These are phyloP conservation scores for Dufourea novaeangliae DNA, from an alignment of 1,140 invertebrate genomes.

Conservation along the genomic window DNA sequence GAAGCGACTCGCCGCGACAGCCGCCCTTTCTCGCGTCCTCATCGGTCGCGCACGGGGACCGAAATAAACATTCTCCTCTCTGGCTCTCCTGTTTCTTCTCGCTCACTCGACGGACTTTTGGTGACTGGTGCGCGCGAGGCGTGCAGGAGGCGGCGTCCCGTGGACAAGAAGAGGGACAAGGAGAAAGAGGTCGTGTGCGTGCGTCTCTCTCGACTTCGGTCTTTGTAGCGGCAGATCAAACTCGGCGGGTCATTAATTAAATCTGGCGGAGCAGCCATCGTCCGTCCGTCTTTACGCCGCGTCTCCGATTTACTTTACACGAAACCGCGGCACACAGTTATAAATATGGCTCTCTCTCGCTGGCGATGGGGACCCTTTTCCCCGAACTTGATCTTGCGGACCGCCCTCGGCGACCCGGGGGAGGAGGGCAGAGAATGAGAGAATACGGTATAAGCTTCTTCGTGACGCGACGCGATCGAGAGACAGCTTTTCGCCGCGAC, in stretches of 20 bases:
- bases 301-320: slow-evolving; percentile 70
- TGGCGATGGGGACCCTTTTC: slow-evolving; percentile 63
- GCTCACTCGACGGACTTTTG: neutral
- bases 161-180: slow-evolving; percentile 9
- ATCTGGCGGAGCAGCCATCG: slow-evolving; percentile 73
- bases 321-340: slow-evolving; percentile 65
- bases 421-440: neutral
- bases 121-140: neutral
- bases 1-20: neutral
- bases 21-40: slow-evolving; percentile 41
- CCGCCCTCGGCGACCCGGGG: slow-evolving; percentile 59
- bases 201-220: slow-evolving; percentile 48
- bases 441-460: slow-evolving; percentile 3
- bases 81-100: slow-evolving; percentile 3
- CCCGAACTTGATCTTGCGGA: slow-evolving; percentile 65
- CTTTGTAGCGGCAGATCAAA: slow-evolving; percentile 78
- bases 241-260: slow-evolving; percentile 79
- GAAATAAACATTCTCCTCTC: slow-evolving; percentile 60
- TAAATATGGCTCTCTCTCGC: slow-evolving; percentile 65
- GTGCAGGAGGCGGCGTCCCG: neutral
- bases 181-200: slow-evolving; percentile 14
- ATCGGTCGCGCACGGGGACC: slow-evolving; percentile 34
- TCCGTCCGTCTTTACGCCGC: slow-evolving; percentile 64
- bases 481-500: slow-evolving; percentile 30
- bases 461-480: slow-evolving; percentile 11